Conservation (phyloP, 2,888 invertebrate species). For the Adelognathus sp. region DNA sequence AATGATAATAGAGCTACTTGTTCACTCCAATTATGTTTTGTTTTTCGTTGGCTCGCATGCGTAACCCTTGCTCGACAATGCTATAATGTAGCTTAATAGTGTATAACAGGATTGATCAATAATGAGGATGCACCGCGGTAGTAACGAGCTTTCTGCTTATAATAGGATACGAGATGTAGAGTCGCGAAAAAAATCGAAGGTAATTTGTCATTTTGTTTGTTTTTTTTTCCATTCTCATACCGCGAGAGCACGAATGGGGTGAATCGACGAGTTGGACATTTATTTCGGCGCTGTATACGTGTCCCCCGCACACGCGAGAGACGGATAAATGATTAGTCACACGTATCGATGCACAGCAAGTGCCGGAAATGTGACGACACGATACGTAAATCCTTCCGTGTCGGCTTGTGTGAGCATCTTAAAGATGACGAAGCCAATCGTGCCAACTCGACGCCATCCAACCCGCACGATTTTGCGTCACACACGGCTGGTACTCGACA, state of each 20-base stretch:
- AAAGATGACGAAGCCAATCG: conserved; percentile 18
- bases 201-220: conserved; percentile 36
- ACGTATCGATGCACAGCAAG: not conserved
- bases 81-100: conserved; percentile 22
- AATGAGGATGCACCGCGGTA: conserved; percentile 49
- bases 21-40: not conserved
- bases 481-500: conserved; percentile 14
- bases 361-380: conserved; percentile 4
- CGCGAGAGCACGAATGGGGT: not conserved
- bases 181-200: conserved; percentile 10
- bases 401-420: not conserved
- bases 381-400: not conserved
- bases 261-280: not conserved
- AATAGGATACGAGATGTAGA: conserved; percentile 47
- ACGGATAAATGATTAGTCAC: not conserved
- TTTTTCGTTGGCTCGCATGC: conserved; percentile 3
- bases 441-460: not conserved
- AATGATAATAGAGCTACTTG: not conserved
- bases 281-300: not conserved
- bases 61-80: conserved; percentile 19
- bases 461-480: conserved; percentile 3
- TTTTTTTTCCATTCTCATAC: not conserved
- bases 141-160: conserved; percentile 49
- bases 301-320: not conserved
- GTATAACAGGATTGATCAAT: conserved; percentile 53